A percentile compares a stretch with the other conserved stretches of the same genome.
These are phyloP conservation scores for Eulemur rubriventer DNA, from an alignment of 2,797 vertebrate species.

Conservation along the genomic window DNA sequence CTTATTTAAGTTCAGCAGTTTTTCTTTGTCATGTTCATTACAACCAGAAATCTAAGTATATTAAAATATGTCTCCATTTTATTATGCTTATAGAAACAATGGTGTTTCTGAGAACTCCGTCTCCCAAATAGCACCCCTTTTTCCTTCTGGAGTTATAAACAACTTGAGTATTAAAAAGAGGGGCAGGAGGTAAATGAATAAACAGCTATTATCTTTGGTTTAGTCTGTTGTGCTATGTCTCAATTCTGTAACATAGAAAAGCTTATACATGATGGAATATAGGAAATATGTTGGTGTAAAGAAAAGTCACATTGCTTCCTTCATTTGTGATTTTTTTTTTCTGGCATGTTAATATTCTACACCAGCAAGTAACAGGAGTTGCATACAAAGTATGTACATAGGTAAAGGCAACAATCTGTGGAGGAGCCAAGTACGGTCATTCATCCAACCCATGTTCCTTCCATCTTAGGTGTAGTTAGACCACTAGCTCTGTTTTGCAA, in stretches of 20 bases:
- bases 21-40: neutral
- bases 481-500: neutral
- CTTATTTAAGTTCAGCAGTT: neutral
- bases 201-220: neutral
- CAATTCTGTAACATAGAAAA: neutral
- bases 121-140: neutral
- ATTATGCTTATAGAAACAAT: neutral
- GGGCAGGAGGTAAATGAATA: neutral
- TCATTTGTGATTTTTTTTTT: neutral
- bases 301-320: neutral
- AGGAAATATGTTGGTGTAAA: neutral
- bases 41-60: neutral
- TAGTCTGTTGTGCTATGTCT: neutral
- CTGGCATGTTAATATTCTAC: neutral
- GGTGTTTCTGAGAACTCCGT: fast-evolving
- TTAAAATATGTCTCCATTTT: neutral
- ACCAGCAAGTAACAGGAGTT: neutral
- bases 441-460: neutral
- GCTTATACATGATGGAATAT: neutral
- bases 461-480: neutral
- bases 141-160: neutral
- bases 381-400: neutral
- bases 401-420: neutral
- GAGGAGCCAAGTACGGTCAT: neutral
- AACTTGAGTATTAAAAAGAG: neutral